These are phyloP conservation scores for Crotalus viridis DNA, from an alignment of 2,113 vertebrate species.

Conservation along the genomic window DNA sequence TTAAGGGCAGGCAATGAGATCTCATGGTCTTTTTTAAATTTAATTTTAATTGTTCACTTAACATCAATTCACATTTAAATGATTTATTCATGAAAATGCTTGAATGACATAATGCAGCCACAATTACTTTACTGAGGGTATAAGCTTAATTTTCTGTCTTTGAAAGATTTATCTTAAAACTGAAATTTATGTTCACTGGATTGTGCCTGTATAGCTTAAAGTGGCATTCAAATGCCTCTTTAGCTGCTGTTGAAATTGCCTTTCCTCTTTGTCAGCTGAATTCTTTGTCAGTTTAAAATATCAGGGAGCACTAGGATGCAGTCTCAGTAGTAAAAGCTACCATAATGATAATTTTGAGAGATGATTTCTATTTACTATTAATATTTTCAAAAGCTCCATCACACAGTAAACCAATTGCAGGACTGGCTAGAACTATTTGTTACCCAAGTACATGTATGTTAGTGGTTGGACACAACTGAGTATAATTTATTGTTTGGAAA, in stretches of 20 bases:
- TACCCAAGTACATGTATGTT: background rate
- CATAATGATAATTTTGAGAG: constrained; percentile 18
- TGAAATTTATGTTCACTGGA: background rate
- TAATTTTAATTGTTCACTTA: background rate
- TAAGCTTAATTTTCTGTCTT: background rate
- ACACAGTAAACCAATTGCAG: constrained; percentile 43
- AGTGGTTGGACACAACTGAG: background rate
- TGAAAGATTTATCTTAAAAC: background rate
- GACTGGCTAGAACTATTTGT: background rate
- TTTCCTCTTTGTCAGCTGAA: constrained; percentile 5
- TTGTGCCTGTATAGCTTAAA: background rate
- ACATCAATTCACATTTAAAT: background rate
- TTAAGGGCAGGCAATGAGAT: background rate
- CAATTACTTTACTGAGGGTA: background rate
- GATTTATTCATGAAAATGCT: background rate
- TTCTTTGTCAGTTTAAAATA: constrained; percentile 24
- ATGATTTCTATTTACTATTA: constrained; percentile 2
- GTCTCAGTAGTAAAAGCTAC: constrained; percentile 20
- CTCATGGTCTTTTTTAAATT: background rate
- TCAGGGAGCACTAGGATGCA: background rate
- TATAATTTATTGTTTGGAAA: background rate
- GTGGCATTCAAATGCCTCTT: constrained; percentile 6
- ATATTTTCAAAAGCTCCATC: constrained; percentile 19
- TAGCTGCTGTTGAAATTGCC: constrained; percentile 19
- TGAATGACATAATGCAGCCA: background rate